Percentiles rank a stretch among this genome's conserved stretches.
Evolutionary conservation across 2,888 invertebrate genomes (phyloP).

Genomic region (Conchocele bisecta): DNA sequence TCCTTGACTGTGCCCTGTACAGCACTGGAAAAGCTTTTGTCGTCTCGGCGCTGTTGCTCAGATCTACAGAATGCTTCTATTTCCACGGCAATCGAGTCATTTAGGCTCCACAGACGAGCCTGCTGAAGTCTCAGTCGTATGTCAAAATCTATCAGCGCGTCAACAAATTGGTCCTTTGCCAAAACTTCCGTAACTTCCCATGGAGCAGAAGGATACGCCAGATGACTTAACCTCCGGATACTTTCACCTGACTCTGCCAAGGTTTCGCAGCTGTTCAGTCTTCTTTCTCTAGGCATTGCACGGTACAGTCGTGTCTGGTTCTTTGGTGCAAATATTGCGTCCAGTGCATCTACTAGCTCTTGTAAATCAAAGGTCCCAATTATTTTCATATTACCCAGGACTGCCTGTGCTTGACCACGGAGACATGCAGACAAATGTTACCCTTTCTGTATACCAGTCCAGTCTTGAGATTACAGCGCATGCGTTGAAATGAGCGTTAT

Average conservation of each 20-base stretch:
- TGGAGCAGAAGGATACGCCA: conserved; percentile 17
- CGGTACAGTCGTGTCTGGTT: conserved; percentile 21
- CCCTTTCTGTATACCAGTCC: too few species aligned
- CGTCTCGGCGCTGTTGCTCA: conserved; percentile 3
- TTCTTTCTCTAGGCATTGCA: conserved; percentile 4
- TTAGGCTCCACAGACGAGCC: conserved; percentile 5
- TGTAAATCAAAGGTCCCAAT: too few species aligned
- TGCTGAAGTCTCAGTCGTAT: conserved; percentile 22
- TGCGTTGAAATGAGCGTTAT: too few species aligned
- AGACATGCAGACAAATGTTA: too few species aligned
- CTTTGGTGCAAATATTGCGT: conserved; percentile 9
- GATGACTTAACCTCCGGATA: conserved; percentile 13
- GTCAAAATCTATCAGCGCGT: conserved; percentile 25
- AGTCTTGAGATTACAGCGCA: too few species aligned
- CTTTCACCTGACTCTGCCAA: conserved; percentile 19
- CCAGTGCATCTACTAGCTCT: conserved; percentile 4
- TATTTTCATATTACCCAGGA: too few species aligned
- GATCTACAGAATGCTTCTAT: conserved; percentile 21
- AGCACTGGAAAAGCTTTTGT: neutral
- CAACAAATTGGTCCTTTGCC: conserved; percentile 25
- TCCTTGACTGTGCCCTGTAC: too few species aligned
- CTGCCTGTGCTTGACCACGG: too few species aligned
- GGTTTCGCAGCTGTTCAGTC: conserved; percentile 1
- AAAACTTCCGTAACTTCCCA: conserved; percentile 11
- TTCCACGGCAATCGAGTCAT: conserved; percentile 26